A percentile compares a stretch with the other conserved stretches of the same genome.
phyloP scores from a whole-genome alignment of 2,797 vertebrate species.

The Brachymystax lenok region DNA sequence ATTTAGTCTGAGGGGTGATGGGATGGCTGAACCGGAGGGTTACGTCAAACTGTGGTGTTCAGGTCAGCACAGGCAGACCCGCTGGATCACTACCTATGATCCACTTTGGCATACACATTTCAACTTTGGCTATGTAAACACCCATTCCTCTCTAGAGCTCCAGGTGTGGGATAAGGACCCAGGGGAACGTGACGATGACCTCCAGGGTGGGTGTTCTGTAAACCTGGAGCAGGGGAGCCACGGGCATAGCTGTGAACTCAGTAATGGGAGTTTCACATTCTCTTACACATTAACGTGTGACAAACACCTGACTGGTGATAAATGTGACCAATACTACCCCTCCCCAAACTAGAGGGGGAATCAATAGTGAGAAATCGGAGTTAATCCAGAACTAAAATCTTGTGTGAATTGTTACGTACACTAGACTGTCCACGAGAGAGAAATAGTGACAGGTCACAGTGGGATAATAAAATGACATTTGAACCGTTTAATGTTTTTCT shows the following conservation, averaged over 20 bases:
- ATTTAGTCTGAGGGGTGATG: not conserved
- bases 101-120: not conserved
- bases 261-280: not conserved
- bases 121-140: not conserved
- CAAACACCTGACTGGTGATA: not conserved
- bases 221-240: not conserved
- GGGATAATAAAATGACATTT: no score
- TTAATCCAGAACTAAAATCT: no score
- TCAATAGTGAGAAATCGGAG: no score
- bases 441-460: no score
- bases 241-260: not conserved
- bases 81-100: not conserved
- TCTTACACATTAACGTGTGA: slow-evolving; percentile 3
- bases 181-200: not conserved
- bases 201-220: not conserved
- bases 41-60: not conserved
- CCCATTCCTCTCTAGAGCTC: not conserved
- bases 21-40: not conserved
- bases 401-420: no score
- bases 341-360: not conserved
- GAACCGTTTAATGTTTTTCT: no score
- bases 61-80: not conserved
- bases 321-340: slow-evolving; percentile 1
- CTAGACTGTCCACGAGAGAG: no score
- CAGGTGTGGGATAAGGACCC: not conserved